phyloP scores from a whole-genome alignment of 2,113 vertebrate species.

The Pogonocichla stellata region DNA sequence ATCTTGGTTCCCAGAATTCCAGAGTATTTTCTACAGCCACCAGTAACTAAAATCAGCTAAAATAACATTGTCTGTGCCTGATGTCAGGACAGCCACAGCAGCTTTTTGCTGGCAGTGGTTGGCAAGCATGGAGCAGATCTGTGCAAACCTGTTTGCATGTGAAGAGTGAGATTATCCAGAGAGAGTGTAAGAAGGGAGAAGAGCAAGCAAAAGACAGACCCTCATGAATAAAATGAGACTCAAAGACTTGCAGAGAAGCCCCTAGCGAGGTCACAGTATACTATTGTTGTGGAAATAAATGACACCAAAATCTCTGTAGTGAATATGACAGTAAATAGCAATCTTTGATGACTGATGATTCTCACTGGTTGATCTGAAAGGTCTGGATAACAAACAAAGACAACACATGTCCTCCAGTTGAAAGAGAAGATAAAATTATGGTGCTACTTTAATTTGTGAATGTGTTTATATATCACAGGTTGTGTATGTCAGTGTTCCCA shows the following conservation, averaged over 20 bases:
- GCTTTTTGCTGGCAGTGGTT: neutral
- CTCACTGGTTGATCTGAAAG: neutral
- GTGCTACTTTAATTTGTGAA: neutral
- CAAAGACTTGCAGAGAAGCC: neutral
- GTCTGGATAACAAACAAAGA: neutral
- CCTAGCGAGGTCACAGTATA: neutral
- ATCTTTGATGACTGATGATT: neutral
- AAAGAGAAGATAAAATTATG: neutral
- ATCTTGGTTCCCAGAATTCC: neutral
- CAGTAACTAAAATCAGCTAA: constrained; percentile 8
- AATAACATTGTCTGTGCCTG: neutral
- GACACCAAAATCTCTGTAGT: neutral
- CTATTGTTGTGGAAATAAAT: neutral
- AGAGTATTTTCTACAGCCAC: neutral
- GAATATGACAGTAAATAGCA: neutral
- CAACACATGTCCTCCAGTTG: neutral
- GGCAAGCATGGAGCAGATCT: neutral
- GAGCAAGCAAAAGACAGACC: neutral
- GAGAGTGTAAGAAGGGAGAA: neutral
- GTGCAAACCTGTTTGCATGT: neutral
- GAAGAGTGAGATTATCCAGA: neutral
- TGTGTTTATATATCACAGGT: neutral
- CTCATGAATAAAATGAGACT: neutral
- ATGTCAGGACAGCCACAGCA: neutral
- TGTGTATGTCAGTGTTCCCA: neutral